Evolutionary conservation across 2,113 vertebrate species (phyloP).

Genomic region (Hyaena hyaena): DNA sequence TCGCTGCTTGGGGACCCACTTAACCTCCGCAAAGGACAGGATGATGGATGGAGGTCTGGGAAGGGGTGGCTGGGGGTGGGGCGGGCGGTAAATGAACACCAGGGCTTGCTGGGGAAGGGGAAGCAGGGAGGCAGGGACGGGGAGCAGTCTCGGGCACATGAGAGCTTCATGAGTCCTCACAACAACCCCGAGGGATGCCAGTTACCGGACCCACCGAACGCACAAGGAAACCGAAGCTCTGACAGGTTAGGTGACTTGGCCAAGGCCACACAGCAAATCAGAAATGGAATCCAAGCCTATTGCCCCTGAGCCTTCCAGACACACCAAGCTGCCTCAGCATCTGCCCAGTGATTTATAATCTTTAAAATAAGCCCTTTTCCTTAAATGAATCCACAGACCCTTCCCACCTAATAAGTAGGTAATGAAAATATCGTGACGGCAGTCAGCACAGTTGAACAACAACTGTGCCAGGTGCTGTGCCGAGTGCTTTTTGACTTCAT

Average conservation of each 20-base stretch:
- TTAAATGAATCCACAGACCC: background rate
- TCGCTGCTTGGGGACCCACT: constrained; percentile 85
- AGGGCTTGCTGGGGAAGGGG: constrained; percentile 63
- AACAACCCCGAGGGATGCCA: background rate
- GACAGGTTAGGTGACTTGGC: constrained; percentile 63
- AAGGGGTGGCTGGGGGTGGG: constrained; percentile 64
- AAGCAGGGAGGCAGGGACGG: constrained; percentile 19
- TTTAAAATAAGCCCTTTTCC: background rate
- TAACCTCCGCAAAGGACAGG: constrained; percentile 82
- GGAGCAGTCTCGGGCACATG: background rate
- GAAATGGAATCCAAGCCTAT: background rate
- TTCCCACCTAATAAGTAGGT: background rate
- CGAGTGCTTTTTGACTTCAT: background rate
- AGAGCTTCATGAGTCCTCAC: background rate
- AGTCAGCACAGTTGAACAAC: background rate
- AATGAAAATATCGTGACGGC: background rate
- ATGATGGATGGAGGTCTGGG: constrained; percentile 83
- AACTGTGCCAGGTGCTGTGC: background rate
- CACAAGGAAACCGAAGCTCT: background rate
- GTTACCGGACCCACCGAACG: background rate
- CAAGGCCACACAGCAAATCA: constrained; percentile 50
- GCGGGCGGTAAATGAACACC: constrained; percentile 70
- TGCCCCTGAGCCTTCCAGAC: background rate
- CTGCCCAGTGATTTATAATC: background rate
- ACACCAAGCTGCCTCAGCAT: background rate